Percentiles rank a stretch among this genome's conserved stretches.
Evolutionary conservation across 2,113 vertebrate species (phyloP).

Genomic region (Neodontobutis hainanensis): DNA sequence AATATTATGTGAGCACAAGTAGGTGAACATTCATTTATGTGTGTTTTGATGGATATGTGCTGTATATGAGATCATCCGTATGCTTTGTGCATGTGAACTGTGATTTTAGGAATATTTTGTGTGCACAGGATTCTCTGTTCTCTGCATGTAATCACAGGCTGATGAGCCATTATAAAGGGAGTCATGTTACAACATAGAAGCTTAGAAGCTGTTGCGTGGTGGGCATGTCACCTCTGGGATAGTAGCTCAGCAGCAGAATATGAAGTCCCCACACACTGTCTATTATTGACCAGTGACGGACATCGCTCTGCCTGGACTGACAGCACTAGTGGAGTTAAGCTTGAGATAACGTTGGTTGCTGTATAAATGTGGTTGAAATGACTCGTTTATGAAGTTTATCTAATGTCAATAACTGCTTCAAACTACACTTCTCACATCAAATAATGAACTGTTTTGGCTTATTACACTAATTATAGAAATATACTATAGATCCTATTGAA

Average conservation of each 20-base stretch:
- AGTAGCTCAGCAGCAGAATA: conserved; percentile 11
- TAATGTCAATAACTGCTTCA: too few species aligned
- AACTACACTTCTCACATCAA: too few species aligned
- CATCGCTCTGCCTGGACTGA: not conserved
- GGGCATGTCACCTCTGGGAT: not conserved
- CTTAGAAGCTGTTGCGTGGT: too few species aligned
- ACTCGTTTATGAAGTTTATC: too few species aligned
- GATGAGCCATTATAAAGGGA: conserved; percentile 31
- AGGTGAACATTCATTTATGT: not conserved
- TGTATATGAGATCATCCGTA: not conserved
- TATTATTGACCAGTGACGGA: not conserved
- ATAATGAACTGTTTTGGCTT: too few species aligned
- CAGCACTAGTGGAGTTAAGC: not conserved
- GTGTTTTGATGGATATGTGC: conserved; percentile 3
- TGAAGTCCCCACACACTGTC: conserved; percentile 23
- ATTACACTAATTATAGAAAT: too few species aligned
- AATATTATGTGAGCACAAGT: conserved; percentile 3
- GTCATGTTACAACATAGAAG: conserved; percentile 24
- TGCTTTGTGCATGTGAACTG: not conserved
- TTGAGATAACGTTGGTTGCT: not conserved
- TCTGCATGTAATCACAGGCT: conserved; percentile 33
- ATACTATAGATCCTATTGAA: too few species aligned
- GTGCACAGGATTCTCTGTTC: conserved; percentile 32
- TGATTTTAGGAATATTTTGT: conserved; percentile 60
- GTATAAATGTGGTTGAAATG: too few species aligned